Evolutionary conservation across 2,888 invertebrate species (phyloP).

Genomic region (Malthinus flaveolus): DNA sequence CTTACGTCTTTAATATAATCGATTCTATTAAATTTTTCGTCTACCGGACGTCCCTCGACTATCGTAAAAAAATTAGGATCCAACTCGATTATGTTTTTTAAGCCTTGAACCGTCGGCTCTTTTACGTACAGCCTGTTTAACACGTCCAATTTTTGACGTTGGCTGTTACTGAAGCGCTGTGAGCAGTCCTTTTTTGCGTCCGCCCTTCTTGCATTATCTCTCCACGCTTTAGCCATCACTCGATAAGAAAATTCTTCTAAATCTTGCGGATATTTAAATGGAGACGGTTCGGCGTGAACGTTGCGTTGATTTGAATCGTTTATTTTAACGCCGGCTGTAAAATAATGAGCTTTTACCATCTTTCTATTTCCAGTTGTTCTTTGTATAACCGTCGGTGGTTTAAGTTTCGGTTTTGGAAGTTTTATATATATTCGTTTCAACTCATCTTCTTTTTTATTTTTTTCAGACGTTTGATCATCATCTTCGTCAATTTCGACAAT

Average conservation of each 20-base stretch:
- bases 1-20: slow-evolving; percentile 58
- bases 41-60: slow-evolving; percentile 63
- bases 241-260: slow-evolving; percentile 53
- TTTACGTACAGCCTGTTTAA: slow-evolving; percentile 62
- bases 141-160: slow-evolving; percentile 55
- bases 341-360: slow-evolving; percentile 41
- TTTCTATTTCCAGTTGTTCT: slow-evolving; percentile 37
- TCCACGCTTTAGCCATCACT: slow-evolving; percentile 52
- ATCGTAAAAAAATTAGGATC: slow-evolving; percentile 68
- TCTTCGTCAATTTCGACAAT: not conserved
- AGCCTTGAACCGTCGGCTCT: slow-evolving; percentile 55
- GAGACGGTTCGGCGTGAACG: slow-evolving; percentile 50
- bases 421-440: not conserved
- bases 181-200: no score
- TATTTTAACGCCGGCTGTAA: slow-evolving; percentile 40
- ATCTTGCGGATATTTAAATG: slow-evolving; percentile 53
- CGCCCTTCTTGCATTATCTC: slow-evolving; percentile 44
- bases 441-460: not conserved
- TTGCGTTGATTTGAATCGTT: slow-evolving; percentile 43
- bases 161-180: slow-evolving; percentile 47
- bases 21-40: slow-evolving; percentile 61
- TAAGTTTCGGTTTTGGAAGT: slow-evolving; percentile 19
- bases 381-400: slow-evolving; percentile 35
- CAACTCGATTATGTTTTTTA: slow-evolving; percentile 65
- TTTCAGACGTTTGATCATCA: no score